Conservation (phyloP, 2,113 vertebrate genomes). For the Pelobates fuscus region DNA sequence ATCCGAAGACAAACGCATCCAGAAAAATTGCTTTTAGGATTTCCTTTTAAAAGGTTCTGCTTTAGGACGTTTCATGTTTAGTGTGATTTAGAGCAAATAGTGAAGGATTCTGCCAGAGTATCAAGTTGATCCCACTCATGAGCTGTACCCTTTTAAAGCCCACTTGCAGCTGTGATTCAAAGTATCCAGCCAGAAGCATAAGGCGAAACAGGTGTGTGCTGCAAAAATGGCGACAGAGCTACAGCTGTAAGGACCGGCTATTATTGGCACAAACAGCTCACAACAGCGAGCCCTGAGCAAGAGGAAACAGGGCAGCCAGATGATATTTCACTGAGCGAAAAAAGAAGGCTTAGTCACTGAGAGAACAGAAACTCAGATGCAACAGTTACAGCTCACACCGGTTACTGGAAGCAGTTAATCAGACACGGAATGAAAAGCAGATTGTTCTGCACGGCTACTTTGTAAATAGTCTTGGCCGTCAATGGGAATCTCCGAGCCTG, state of each 20-base stretch:
- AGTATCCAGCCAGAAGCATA: constrained; percentile 13
- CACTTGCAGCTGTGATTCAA: constrained; percentile 36
- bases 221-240: constrained; percentile 31
- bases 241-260: constrained; percentile 38
- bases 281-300: constrained; percentile 1
- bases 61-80: constrained; percentile 52
- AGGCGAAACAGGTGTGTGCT: constrained; percentile 40
- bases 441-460: background rate
- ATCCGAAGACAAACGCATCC: background rate
- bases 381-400: background rate
- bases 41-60: constrained; percentile 31
- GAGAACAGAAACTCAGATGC: constrained; percentile 34
- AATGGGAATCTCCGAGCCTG: too few relatives aligned
- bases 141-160: constrained; percentile 33
- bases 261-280: constrained; percentile 38
- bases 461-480: too few relatives aligned
- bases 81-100: constrained; percentile 52
- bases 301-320: background rate
- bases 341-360: constrained; percentile 30
- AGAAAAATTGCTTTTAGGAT: background rate
- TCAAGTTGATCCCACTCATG: constrained; percentile 23
- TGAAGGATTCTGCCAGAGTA: constrained; percentile 35
- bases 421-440: background rate
- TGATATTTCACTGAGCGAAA: background rate
- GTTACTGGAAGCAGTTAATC: constrained; percentile 19